These are phyloP conservation scores for Sinocyclocheilus anophthalmus DNA, from an alignment of 2,113 vertebrate genomes.

Conservation along the genomic window DNA sequence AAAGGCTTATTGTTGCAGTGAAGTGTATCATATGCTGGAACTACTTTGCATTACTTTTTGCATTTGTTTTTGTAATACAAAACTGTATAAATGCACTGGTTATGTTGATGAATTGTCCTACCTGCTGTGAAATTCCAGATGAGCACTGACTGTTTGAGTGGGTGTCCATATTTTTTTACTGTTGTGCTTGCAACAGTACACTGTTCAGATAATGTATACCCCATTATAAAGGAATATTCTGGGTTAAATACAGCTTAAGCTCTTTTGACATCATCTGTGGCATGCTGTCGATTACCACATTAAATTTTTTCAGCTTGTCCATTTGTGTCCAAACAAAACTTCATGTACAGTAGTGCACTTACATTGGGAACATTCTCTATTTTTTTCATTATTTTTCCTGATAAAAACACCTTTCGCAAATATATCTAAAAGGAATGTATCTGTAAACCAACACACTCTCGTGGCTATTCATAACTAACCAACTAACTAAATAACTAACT, in stretches of 20 bases:
- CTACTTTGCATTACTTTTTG: background rate
- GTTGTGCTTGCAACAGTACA: conserved; percentile 20
- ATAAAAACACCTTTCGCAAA: background rate
- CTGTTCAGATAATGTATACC: background rate
- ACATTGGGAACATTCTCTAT: background rate
- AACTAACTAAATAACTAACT: background rate
- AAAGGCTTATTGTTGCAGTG: background rate
- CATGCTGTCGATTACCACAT: background rate
- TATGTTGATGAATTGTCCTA: background rate
- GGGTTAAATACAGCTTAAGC: background rate
- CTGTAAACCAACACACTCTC: background rate
- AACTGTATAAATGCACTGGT: conserved; percentile 1
- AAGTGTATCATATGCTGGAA: background rate
- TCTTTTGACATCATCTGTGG: background rate
- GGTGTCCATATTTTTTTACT: conserved; percentile 7
- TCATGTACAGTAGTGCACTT: background rate
- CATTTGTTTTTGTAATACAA: background rate
- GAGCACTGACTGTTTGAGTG: background rate
- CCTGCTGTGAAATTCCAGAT: conserved; percentile 15
- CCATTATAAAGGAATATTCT: background rate
- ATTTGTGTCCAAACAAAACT: background rate
- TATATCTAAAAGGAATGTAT: background rate
- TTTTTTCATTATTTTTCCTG: background rate
- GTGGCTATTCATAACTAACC: no score
- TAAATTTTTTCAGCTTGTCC: background rate